Base-by-base conservation (phyloP, 92 coral and sea anemone genomes). In the Heliopora coerulea region DNA sequence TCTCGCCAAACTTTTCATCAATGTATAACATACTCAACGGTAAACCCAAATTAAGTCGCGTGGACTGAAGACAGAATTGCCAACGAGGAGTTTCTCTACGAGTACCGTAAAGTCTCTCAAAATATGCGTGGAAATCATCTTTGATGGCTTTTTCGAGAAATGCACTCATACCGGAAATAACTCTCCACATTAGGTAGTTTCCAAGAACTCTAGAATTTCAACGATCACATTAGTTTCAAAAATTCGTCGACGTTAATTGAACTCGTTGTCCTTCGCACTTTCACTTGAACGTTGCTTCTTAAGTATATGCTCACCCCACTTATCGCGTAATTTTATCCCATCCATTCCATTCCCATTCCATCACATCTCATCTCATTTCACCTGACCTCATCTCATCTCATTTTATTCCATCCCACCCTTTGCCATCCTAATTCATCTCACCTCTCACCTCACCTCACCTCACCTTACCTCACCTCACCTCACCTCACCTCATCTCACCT, bases 11-110 rank as follows among this genome's bases (percentile, higher is more conserved):
- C 56, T 65, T 68, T 44, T 78, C 84, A 57, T 91, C 91, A 24
- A 85, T 76, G 78, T 82, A 89, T 25, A 89, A 61, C 54, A 83
- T 80, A 21, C 91, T 85, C 49, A 91, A 67, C 13, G 97, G 97
- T 65, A 83, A 63, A 8, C 83, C 96, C 62, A 89, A 84, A 14
- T 74, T 60, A 26, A 54, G 59, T 65, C 32, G 56, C 4, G 62
- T 26, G 11, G 1, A 18, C 8, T 19, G 19, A 21, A 89, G 61
- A 65, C 97, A 92, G 14, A 56, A 30, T 37, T 83, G 62, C 39
- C 84, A 65, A 9, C 83, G 78, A 18, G 85, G 65, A 8, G 57
- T 26, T 39, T 83, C 80, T 13, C 56, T 23, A 79, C 86, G 33
- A 17, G 48, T 34, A 17, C 73, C 54, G 3, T 21, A 23, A 11